Base-by-base conservation (phyloP, 2,797 vertebrate species). In the Syngnathus acus region DNA sequence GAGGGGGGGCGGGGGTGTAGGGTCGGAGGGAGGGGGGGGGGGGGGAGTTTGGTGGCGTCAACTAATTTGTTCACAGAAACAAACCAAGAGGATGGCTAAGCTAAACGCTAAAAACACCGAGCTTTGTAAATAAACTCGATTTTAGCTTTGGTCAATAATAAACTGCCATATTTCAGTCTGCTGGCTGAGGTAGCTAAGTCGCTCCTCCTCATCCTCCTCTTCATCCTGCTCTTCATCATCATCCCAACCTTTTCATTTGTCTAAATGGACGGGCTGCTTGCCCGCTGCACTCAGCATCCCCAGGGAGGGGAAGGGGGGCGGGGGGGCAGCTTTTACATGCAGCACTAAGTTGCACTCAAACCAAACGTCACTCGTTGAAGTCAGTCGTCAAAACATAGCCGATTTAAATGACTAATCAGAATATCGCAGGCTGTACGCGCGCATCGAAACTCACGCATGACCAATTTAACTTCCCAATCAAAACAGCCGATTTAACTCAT, bases 201-300 rank as follows among this genome's bases (percentile, higher is more conserved):
- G 60, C 60, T 62, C n/a, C 60, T 62, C n/a, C 60, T 62, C n/a
- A 13, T 61, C 59, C 19, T 61, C n/a, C 40, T 23, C 60, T 23
- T 43, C 60, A 43, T 43, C 59, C 47, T 71, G 39, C 50, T 75
- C 70, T 61, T 71, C 74, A 70, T 82, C 77, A 66, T 82, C 74
- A 72, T 71, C 66, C 54, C 82, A 76, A 70, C 73, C 89, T 88
- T 90, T 91, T 91, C 80, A 91, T 90, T 91, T 88, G 79, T 85
- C 80, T 87, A 87, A 90, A 88, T 85, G 82, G 85, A 88, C 68
- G 75, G 62, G 82, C 69, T 48, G 45, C 65, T 71, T 50, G 74
- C 72, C 71, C 66, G 78, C 78, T 75, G 71, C 37, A 65, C 74
- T 60, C 77, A 78, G 85, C 71, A 67, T 75, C 85, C 88, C 82